Conservation (phyloP, 2,797 vertebrate genomes). For the Channallabes apus region DNA sequence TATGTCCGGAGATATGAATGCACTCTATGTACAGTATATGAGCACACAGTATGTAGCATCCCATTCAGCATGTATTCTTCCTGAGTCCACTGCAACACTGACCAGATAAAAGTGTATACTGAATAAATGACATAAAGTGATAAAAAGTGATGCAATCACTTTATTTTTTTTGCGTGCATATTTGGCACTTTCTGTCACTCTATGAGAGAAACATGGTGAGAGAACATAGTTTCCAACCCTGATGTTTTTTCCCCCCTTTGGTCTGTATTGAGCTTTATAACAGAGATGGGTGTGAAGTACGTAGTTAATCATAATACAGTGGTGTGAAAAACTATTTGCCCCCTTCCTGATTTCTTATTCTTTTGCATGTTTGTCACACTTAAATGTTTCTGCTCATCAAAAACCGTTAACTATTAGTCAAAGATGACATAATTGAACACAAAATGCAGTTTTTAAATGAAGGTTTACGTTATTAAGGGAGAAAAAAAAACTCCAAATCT, state of each 20-base stretch:
- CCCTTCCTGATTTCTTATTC: too few relatives aligned
- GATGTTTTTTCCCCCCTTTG: neutral
- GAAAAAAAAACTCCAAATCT: too few relatives aligned
- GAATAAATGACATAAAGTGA: neutral
- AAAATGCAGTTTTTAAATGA: too few relatives aligned
- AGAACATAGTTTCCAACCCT: neutral
- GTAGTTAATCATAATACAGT: conserved; percentile 10
- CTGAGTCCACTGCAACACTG: neutral
- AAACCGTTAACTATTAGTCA: too few relatives aligned
- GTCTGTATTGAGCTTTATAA: conserved; percentile 33
- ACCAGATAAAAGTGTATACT: neutral
- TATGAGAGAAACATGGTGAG: neutral
- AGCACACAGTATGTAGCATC: neutral
- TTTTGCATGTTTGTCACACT: too few relatives aligned
- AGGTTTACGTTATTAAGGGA: too few relatives aligned
- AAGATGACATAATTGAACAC: too few relatives aligned
- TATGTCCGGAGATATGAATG: neutral
- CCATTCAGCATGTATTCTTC: neutral
- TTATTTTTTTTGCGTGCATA: neutral
- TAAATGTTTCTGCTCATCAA: too few relatives aligned
- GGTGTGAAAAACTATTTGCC: too few relatives aligned
- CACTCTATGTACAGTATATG: too few relatives aligned
- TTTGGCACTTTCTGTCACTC: neutral
- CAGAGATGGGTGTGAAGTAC: conserved; percentile 28
- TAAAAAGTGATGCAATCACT: neutral